Evolutionary conservation across 2,888 invertebrate genomes (phyloP).

Genomic region (Leptinotarsa juncta): DNA sequence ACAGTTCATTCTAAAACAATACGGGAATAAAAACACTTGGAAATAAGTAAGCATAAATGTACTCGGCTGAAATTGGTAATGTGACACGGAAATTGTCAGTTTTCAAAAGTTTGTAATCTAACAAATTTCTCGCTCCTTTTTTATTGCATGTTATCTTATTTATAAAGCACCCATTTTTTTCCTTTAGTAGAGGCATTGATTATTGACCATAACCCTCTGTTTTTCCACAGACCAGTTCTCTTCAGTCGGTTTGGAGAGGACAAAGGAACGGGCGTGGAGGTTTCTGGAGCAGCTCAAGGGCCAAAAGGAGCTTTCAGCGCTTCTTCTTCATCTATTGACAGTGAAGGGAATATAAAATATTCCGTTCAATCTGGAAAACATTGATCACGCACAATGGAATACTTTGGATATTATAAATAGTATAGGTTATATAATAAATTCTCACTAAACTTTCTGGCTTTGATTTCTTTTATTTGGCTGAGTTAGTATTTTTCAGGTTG

Average conservation of each 20-base stretch:
- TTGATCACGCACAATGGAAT: conserved; percentile 46
- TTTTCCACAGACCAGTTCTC: conserved; percentile 57
- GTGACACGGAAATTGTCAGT: too few relatives aligned
- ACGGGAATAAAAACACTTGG: too few relatives aligned
- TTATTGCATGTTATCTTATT: too few relatives aligned
- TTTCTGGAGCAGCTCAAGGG: conserved; percentile 64
- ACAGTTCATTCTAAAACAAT: too few relatives aligned
- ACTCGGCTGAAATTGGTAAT: too few relatives aligned
- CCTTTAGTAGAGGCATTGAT: too few relatives aligned
- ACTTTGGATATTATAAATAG: background rate
- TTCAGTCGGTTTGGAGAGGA: conserved; percentile 66
- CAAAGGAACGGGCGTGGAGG: conserved; percentile 59
- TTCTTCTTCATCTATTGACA: conserved; percentile 65
- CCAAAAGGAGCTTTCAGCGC: conserved; percentile 67
- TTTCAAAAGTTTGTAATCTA: too few relatives aligned
- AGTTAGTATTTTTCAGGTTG: background rate
- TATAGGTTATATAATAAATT: background rate
- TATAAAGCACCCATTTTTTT: too few relatives aligned
- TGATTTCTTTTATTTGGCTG: background rate
- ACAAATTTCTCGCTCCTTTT: too few relatives aligned
- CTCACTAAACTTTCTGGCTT: background rate
- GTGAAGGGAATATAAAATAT: conserved; percentile 67
- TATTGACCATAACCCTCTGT: background rate
- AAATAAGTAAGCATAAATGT: too few relatives aligned
- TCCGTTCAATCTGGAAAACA: conserved; percentile 67